A percentile compares a stretch with the other conserved stretches of the same genome.
Conservation (phyloP, 2,888 invertebrate genomes). For the Napeogenes sylphis region DNA sequence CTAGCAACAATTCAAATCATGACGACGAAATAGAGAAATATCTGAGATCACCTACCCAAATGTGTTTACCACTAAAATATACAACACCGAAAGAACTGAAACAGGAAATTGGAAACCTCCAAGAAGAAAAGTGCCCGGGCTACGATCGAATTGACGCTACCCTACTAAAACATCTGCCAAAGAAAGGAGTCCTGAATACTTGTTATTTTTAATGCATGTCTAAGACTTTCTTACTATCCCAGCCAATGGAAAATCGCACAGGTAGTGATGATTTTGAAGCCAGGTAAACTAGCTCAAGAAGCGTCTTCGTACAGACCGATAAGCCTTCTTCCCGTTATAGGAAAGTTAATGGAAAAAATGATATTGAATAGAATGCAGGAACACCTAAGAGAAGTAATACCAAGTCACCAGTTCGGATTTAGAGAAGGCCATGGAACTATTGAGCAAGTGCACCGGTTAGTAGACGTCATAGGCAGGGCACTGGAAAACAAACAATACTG, state of each 20-base stretch:
- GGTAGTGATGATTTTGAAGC: constrained; percentile 32
- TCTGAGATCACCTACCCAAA: too few species aligned
- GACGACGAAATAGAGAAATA: too few species aligned
- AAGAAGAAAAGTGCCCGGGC: constrained; percentile 6
- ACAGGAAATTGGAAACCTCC: too few species aligned
- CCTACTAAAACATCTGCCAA: constrained; percentile 14
- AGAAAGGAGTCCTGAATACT: not conserved
- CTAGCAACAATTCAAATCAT: too few species aligned
- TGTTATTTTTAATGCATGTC: constrained; percentile 9
- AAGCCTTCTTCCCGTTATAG: constrained; percentile 22
- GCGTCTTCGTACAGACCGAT: constrained; percentile 30
- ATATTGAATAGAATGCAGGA: not conserved
- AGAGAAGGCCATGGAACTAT: too few species aligned
- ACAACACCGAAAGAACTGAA: too few species aligned
- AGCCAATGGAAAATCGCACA: constrained; percentile 31
- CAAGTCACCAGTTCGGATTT: too few species aligned
- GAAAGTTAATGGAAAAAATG: constrained; percentile 10
- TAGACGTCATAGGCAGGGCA: too few species aligned
- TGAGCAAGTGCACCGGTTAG: too few species aligned
- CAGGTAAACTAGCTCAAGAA: constrained; percentile 28
- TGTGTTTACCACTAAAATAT: too few species aligned
- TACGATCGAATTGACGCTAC: constrained; percentile 12
- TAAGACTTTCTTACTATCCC: constrained; percentile 15
- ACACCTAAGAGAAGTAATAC: too few species aligned
- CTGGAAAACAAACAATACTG: too few species aligned